Percentiles rank a stretch among this genome's conserved stretches.
Evolutionary conservation across 1,140 invertebrate genomes (phyloP).

Genomic region (Tetramorium parvispinum): DNA sequence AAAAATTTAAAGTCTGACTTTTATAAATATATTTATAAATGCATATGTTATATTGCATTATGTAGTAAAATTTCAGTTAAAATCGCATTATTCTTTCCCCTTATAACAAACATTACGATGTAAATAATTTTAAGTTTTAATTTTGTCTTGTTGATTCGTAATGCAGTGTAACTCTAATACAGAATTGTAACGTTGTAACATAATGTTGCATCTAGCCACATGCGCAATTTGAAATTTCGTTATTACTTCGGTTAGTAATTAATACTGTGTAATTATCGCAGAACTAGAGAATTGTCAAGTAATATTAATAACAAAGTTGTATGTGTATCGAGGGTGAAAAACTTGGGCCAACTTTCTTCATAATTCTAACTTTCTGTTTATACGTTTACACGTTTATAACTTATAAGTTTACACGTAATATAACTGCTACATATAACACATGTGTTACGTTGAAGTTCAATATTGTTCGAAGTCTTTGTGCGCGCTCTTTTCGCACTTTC

Average conservation of each 20-base stretch:
- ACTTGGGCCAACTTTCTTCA: conserved; percentile 28
- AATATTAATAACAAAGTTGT: conserved; percentile 23
- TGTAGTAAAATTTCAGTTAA: not conserved
- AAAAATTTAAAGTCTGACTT: not conserved
- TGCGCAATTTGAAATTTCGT: not conserved
- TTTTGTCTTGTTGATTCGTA: not conserved
- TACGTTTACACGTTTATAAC: too few relatives aligned
- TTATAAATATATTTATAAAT: not conserved
- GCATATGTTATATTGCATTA: not conserved
- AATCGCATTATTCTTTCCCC: not conserved
- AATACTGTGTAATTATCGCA: not conserved
- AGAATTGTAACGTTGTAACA: not conserved
- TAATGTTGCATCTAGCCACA: not conserved
- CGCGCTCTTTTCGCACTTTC: not conserved
- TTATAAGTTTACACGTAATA: not conserved
- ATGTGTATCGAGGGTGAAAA: not conserved
- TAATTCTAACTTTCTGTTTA: conserved; percentile 24
- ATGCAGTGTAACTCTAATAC: not conserved
- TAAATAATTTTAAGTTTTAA: not conserved
- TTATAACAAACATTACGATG: not conserved
- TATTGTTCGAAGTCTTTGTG: not conserved
- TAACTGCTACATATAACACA: not conserved
- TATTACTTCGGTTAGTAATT: conserved; percentile 18
- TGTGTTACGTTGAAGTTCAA: not conserved
- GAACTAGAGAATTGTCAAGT: not conserved